These are phyloP conservation scores for Ornithoptera alexandrae DNA, from an alignment of 2,888 invertebrate genomes.

Conservation along the genomic window DNA sequence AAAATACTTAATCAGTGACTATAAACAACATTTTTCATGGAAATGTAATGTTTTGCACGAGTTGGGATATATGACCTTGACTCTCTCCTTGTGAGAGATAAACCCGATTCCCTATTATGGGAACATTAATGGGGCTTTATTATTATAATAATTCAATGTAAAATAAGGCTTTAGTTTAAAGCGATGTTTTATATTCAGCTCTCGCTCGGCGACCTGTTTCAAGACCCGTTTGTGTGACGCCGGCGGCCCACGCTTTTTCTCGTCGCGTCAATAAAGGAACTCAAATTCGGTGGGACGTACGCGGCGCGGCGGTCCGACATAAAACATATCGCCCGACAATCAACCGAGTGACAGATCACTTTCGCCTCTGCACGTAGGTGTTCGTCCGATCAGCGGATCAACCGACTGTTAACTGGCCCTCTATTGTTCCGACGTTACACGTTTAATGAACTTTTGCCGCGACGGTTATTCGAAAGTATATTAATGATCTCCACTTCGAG, in stretches of 20 bases:
- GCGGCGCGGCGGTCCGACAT: slow-evolving; percentile 55
- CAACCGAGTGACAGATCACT: slow-evolving; percentile 50
- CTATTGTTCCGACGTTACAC: slow-evolving; percentile 56
- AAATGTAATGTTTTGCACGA: background rate
- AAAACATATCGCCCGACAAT: slow-evolving; percentile 53
- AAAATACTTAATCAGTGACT: background rate
- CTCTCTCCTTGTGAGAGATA: background rate
- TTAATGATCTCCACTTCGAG: slow-evolving; percentile 42
- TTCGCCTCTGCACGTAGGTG: slow-evolving; percentile 58
- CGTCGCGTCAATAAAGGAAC: slow-evolving; percentile 27
- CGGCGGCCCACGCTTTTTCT: slow-evolving; percentile 27
- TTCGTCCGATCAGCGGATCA: slow-evolving; percentile 53
- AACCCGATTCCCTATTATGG: too few species aligned
- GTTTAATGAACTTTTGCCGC: slow-evolving; percentile 66
- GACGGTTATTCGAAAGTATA: slow-evolving; percentile 56
- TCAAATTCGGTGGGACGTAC: slow-evolving; percentile 39
- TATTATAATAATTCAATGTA: too few species aligned
- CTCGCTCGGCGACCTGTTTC: slow-evolving; percentile 20
- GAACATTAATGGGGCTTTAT: too few species aligned
- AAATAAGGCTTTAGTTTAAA: background rate
- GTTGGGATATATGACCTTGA: background rate
- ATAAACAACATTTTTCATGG: background rate
- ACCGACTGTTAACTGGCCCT: slow-evolving; percentile 45
- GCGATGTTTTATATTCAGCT: slow-evolving; percentile 13
- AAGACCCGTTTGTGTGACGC: slow-evolving; percentile 22